A percentile compares a stretch with the other conserved stretches of the same genome.
phyloP scores from a whole-genome alignment of 2,113 vertebrate species.

The Noturus placidus region DNA sequence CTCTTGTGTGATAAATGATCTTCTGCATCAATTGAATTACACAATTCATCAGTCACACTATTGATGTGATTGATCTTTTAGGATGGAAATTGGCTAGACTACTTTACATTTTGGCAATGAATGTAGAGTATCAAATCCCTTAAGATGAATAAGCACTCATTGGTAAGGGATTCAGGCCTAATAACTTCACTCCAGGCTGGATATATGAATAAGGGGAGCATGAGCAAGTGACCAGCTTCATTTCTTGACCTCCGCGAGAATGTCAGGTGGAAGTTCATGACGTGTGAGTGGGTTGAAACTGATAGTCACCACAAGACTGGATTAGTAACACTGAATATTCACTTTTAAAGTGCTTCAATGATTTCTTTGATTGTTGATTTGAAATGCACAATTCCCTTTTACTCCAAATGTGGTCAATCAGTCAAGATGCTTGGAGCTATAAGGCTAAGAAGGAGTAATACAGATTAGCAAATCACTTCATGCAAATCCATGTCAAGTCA shows the following conservation, averaged over 20 bases:
- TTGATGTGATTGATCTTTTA: slow-evolving; percentile 28
- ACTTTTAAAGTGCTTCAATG: background rate
- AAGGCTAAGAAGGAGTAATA: background rate
- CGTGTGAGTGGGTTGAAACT: background rate
- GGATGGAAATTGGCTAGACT: slow-evolving; percentile 14
- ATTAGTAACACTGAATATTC: background rate
- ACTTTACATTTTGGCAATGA: slow-evolving; percentile 1
- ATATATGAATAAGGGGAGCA: slow-evolving; percentile 59
- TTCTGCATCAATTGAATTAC: slow-evolving; percentile 17
- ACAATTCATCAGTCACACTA: slow-evolving; percentile 24
- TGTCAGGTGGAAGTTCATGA: background rate
- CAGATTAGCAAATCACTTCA: background rate
- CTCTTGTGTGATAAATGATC: slow-evolving; percentile 11
- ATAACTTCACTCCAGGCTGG: slow-evolving; percentile 44
- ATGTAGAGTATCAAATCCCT: background rate
- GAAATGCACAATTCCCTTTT: background rate
- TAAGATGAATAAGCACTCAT: slow-evolving; percentile 63
- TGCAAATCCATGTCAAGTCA: background rate
- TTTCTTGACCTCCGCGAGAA: background rate
- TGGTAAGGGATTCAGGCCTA: slow-evolving; percentile 55
- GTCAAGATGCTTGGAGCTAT: background rate
- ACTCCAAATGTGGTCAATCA: background rate
- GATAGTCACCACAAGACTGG: background rate
- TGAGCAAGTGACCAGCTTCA: slow-evolving; percentile 48
- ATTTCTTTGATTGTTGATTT: background rate